Conservation (phyloP, 2,888 invertebrate species). For the Capitulum mitella region DNA sequence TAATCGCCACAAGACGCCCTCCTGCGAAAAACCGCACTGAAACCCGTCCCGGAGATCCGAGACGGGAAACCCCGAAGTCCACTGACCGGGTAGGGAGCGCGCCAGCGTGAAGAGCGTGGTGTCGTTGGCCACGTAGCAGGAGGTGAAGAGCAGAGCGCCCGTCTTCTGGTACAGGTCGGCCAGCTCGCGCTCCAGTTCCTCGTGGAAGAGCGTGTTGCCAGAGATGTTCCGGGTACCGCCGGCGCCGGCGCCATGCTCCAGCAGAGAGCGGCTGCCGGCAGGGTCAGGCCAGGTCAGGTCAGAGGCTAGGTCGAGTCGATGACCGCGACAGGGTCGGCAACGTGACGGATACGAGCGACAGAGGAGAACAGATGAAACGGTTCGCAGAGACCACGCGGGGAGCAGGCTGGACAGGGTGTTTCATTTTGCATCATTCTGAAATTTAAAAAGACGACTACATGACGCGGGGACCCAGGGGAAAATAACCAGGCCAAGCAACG, state of each 20-base stretch:
- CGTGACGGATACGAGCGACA: too few species aligned
- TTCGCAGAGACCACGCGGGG: too few species aligned
- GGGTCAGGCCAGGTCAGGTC: neutral
- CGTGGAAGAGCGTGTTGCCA: constrained; percentile 86
- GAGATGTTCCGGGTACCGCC: constrained; percentile 96
- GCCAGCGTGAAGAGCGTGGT: constrained; percentile 89
- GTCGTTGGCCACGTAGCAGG: constrained; percentile 95
- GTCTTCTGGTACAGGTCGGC: constrained; percentile 85
- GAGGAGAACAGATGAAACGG: too few species aligned
- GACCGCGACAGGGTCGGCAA: neutral
- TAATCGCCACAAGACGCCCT: too few species aligned
- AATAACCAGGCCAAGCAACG: too few species aligned
- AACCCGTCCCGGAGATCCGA: too few species aligned
- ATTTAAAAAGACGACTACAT: too few species aligned
- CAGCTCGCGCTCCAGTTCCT: constrained; percentile 72
- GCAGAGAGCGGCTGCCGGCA: constrained; percentile 57
- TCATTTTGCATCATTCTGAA: too few species aligned
- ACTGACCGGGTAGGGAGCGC: constrained; percentile 64
- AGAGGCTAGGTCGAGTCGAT: neutral
- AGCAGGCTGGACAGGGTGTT: too few species aligned
- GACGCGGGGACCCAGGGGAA: too few species aligned
- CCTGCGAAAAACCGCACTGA: too few species aligned
- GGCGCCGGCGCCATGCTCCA: constrained; percentile 81
- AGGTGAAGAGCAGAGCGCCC: constrained; percentile 83
- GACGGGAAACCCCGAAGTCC: too few species aligned